These are phyloP conservation scores for Orestias chungarensis DNA, from an alignment of 2,797 vertebrate genomes.

Conservation along the genomic window DNA sequence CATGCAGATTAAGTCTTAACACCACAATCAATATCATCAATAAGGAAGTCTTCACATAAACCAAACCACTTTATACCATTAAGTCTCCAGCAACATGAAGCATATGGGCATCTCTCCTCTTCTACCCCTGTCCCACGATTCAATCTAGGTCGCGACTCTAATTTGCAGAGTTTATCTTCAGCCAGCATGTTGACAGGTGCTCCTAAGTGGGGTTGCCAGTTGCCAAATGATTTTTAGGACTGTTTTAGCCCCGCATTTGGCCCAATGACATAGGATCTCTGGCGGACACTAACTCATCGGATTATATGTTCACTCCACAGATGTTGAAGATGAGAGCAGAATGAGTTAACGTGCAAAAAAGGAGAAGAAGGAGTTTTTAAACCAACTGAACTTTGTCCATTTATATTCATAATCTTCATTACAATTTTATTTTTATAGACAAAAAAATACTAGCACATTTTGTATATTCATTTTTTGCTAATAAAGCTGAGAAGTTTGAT, in stretches of 20 bases:
- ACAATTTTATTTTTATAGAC: background rate
- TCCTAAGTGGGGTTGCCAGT: slow-evolving; percentile 89
- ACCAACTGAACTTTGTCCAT: background rate
- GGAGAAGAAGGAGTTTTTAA: background rate
- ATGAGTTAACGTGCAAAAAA: slow-evolving; percentile 6
- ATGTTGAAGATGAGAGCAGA: slow-evolving; percentile 39
- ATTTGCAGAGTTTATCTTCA: slow-evolving; percentile 91
- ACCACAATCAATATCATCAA: slow-evolving; percentile 97
- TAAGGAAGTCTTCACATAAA: slow-evolving; percentile 85
- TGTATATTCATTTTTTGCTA: background rate
- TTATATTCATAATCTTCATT: background rate
- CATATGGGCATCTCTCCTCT: slow-evolving; percentile 76
- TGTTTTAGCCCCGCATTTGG: slow-evolving; percentile 92
- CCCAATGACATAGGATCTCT: slow-evolving; percentile 97
- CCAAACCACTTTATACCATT: slow-evolving; percentile 90
- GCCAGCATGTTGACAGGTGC: slow-evolving; percentile 89
- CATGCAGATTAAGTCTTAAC: slow-evolving; percentile 75
- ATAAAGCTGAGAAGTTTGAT: background rate
- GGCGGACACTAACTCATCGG: slow-evolving; percentile 88
- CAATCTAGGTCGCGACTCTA: slow-evolving; percentile 71
- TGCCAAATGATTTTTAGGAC: slow-evolving; percentile 97
- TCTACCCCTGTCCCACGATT: slow-evolving; percentile 22
- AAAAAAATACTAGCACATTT: background rate
- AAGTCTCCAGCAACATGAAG: slow-evolving; percentile 84
- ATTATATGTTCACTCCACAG: slow-evolving; percentile 39